Evolutionary conservation across 2,888 invertebrate genomes (phyloP).

Genomic region (Leptinotarsa haldemani): DNA sequence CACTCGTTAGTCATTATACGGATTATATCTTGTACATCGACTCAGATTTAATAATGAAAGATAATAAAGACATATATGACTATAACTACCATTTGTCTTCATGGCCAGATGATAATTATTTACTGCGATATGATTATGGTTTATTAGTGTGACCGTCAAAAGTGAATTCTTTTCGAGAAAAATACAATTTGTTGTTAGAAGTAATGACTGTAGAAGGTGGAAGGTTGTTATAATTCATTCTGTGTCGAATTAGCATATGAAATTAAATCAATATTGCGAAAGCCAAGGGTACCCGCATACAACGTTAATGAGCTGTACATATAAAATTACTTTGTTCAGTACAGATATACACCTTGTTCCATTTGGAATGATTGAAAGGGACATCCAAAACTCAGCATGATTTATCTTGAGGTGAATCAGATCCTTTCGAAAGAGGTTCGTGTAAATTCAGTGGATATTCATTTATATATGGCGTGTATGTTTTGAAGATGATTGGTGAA

Average conservation of each 20-base stretch:
- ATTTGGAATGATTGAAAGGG: background rate
- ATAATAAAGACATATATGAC: slow-evolving; percentile 14
- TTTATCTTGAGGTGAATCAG: no score
- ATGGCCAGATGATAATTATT: slow-evolving; percentile 5
- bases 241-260: slow-evolving; percentile 15
- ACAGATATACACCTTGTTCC: background rate
- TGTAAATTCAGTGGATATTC: no score
- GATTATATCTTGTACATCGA: background rate
- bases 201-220: slow-evolving; percentile 13
- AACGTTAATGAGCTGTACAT: slow-evolving; percentile 15
- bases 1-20: background rate
- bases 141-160: slow-evolving; percentile 16
- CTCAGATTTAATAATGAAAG: background rate
- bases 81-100: background rate
- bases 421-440: no score
- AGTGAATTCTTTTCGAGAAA: background rate
- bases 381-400: no score
- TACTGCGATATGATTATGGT: slow-evolving; percentile 6
- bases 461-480: no score
- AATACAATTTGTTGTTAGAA: background rate
- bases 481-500: no score
- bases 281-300: slow-evolving; percentile 26
- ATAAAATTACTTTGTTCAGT: slow-evolving; percentile 14
- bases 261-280: slow-evolving; percentile 22
- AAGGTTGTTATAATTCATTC: slow-evolving; percentile 19